These are phyloP conservation scores for Halichoerus grypus DNA, from an alignment of 2,113 vertebrate species.

Conservation along the genomic window DNA sequence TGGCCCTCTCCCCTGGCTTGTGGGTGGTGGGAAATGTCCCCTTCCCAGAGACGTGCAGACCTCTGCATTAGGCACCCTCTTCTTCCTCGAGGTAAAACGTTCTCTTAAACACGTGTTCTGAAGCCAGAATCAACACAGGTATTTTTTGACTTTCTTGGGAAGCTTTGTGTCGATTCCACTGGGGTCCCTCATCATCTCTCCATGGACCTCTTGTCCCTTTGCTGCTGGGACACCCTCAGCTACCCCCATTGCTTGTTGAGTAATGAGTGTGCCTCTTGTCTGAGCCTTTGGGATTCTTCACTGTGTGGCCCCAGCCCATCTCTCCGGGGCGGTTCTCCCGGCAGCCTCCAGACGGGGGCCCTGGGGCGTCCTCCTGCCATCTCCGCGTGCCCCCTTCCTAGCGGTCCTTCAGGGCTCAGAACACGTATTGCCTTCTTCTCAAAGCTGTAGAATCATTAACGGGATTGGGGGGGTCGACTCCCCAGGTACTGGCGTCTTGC, in stretches of 20 bases:
- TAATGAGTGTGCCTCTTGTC: rapidly evolving
- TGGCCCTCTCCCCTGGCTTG: rapidly evolving
- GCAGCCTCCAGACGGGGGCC: neutral
- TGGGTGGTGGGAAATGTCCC: neutral
- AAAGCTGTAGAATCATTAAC: rapidly evolving
- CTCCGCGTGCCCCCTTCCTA: neutral
- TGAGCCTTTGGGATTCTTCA: neutral
- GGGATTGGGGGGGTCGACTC: rapidly evolving
- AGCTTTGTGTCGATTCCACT: rapidly evolving
- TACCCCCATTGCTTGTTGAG: rapidly evolving
- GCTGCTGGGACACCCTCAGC: neutral
- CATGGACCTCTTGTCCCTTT: neutral
- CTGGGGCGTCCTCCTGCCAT: neutral
- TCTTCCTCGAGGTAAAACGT: neutral
- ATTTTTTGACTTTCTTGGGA: neutral
- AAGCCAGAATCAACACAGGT: neutral
- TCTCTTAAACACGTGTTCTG: neutral
- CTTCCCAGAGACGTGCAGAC: neutral
- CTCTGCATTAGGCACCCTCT: rapidly evolving
- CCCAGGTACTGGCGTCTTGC: rapidly evolving
- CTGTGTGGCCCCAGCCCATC: neutral
- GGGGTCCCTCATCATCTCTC: too few species aligned
- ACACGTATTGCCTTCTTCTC: neutral
- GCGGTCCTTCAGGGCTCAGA: too few species aligned
- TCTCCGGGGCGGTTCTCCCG: neutral